Evolutionary conservation across 2,888 invertebrate genomes (phyloP), one percentile per base, ranked within the genome.

Genomic region (Drosophila anomalata): DNA sequence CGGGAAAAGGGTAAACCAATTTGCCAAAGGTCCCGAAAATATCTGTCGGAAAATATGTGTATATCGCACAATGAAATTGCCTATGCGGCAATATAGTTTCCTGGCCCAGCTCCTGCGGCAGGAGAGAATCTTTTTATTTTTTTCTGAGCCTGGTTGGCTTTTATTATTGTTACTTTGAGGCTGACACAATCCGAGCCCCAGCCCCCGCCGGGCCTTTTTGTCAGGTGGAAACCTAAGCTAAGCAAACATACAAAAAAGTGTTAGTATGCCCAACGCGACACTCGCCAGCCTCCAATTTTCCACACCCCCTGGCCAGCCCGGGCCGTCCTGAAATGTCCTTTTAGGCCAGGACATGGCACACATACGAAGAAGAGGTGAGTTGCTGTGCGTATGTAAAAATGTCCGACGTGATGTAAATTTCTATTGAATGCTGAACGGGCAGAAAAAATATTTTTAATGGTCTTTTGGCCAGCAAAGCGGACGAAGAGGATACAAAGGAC

Each of bases 401-500:
- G 66, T 80, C 84, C 81, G 84, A 88, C 83, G 88, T 88, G 83
- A 83, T 88, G 88, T 88, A 83, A 83, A 88, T 83, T 83, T 83
- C 88, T 88, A 83, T 83, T 87, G 87, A 83, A 87, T 87, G 83
- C 83, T 88, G 83, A 83, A 84, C 87, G 87, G 78, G 81, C 83
- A 88, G 73, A 83, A 83, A 83, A 83, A 83, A 86, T 83, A 83
- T 86, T 83, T 83, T 83, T 83, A 83, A 87, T 86, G 88, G 86
- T 79, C 78, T 77, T 82, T 81, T 69, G 69, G 66, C 31, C 68
- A 69, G 57, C 56, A 36, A 66, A 54, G 39, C 44, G 68, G 46
- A 29, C 9, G 44, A 33, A n/a, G 12, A 20, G 42, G 36, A 39
- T 24, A 65, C 65, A 65, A 65, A 65, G 39, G 63, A 42, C 20